Evolutionary conservation across 1,140 invertebrate species (phyloP).

Genomic region (Stenopsyche tienmushanensis): DNA sequence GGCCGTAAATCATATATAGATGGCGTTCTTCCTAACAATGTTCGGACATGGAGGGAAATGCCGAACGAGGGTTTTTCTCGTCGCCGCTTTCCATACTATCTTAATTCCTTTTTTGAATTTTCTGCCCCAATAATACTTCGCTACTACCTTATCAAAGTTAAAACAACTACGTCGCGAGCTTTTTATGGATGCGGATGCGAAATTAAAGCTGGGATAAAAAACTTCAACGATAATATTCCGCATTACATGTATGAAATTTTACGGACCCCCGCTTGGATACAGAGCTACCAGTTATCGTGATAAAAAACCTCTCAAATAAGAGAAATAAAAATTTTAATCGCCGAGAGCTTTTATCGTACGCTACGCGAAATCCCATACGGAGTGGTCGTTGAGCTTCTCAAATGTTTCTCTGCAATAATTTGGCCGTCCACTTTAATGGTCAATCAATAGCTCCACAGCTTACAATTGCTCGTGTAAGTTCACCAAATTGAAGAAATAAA

Average conservation of each 20-base stretch:
- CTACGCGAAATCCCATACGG: background rate
- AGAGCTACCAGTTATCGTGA: background rate
- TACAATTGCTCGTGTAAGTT: too few relatives aligned
- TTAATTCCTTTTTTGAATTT: background rate
- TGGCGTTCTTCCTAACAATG: slow-evolving; percentile 30
- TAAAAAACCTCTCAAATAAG: slow-evolving; percentile 25
- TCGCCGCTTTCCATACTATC: background rate
- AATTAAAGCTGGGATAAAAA: background rate
- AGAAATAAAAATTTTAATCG: slow-evolving; percentile 37
- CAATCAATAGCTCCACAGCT: too few relatives aligned
- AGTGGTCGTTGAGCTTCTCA: too few relatives aligned
- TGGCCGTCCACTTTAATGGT: too few relatives aligned
- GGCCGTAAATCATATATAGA: slow-evolving; percentile 37
- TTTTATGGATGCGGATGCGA: background rate
- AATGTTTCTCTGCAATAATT: too few relatives aligned
- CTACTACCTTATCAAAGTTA: too few relatives aligned
- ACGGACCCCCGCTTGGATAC: slow-evolving; percentile 8
- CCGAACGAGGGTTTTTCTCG: background rate
- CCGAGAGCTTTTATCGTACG: slow-evolving; percentile 33
- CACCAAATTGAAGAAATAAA: too few relatives aligned
- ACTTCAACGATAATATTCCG: slow-evolving; percentile 16
- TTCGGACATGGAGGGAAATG: slow-evolving; percentile 22
- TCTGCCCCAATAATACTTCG: too few relatives aligned
- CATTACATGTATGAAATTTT: slow-evolving; percentile 24
- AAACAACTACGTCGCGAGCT: too few relatives aligned